A percentile compares a stretch with the other conserved stretches of the same genome.
Evolutionary conservation across 2,888 invertebrate species (phyloP).

Genomic region (Brenthis ino): DNA sequence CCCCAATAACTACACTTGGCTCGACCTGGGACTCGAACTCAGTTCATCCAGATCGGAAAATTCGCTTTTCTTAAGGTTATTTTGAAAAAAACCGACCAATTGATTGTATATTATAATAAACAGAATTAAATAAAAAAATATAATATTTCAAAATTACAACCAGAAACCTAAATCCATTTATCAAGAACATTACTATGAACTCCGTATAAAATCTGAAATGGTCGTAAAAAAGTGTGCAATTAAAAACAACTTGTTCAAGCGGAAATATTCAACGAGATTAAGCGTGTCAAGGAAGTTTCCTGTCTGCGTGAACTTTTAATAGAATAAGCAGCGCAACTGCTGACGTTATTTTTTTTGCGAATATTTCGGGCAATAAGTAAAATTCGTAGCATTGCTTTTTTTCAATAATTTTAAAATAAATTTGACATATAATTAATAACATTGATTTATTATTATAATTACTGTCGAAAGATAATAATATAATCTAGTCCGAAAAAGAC

Average conservation of each 20-base stretch:
- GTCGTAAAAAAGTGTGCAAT: slow-evolving; percentile 15
- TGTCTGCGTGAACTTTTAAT: slow-evolving; percentile 18
- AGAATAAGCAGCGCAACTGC: slow-evolving; percentile 13
- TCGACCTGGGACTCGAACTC: too few relatives aligned
- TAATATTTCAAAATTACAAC: neutral
- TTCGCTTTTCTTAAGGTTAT: too few relatives aligned
- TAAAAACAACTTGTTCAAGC: slow-evolving; percentile 16
- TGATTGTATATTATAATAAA: too few relatives aligned
- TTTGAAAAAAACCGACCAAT: too few relatives aligned
- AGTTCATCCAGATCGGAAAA: too few relatives aligned
- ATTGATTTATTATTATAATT: neutral
- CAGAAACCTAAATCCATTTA: neutral
- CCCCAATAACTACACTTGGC: too few relatives aligned
- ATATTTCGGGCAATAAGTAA: slow-evolving; percentile 1
- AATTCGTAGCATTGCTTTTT: neutral
- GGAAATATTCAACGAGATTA: slow-evolving; percentile 18
- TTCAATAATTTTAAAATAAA: neutral
- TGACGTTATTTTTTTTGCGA: slow-evolving; percentile 2
- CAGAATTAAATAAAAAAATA: neutral
- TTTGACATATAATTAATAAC: neutral
- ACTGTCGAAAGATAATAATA: too few relatives aligned
- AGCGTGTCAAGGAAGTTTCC: slow-evolving; percentile 17
- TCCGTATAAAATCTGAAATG: slow-evolving; percentile 11
- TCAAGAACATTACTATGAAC: neutral
- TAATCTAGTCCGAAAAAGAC: too few relatives aligned